Base-by-base conservation (phyloP, 2,113 vertebrate species). In the Egretta garzetta region DNA sequence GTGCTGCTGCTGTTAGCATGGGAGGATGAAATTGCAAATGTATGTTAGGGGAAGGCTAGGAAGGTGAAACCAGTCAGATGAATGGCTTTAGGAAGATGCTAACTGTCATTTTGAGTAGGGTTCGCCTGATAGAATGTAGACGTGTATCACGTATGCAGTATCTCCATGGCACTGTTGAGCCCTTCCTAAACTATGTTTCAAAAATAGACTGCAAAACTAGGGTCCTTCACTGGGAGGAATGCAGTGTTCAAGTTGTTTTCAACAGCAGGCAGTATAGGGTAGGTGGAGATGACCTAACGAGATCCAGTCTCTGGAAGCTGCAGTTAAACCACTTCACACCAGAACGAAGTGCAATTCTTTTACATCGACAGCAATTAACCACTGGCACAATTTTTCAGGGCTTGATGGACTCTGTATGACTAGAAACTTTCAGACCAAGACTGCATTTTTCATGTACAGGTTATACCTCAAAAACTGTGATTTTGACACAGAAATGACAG, bases 101-200 rank as follows among this genome's bases (percentile, higher is more conserved):
- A 33, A 47, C 13, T 75, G 52, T 19, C 28, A 22, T 47, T 52
- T 52, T 56, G 47, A 13, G 12, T 24, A 41, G 33, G 59, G 43
- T 23, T 89, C 23, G 18, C 23, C 14, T 19, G 12, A 16, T 21
- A 39, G 68, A 35, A 74, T 6, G 6, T 9, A 86, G 50, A 27
- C 39, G 16, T 59, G 17, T 71, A 1, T 26, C 35, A 8, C 0
- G 1, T 30, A 8, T 24, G 22, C 23, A 28, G 6, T 63, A 11
- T 20, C 26, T 55, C 35, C 62, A 6, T 20, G 32, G 21, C 30
- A 23, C 33, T 59, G 41, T 8, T 83, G 64, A 77, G 14, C 9
- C 4, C 0, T 66, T 88, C 26, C 47, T 23, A 8, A 28, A 39
- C 4, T 6, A 10, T 12, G 4, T 43, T 83, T 75, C 50, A 35